Base-by-base conservation (phyloP, 2,797 vertebrate genomes). In the Erethizon dorsatum region DNA sequence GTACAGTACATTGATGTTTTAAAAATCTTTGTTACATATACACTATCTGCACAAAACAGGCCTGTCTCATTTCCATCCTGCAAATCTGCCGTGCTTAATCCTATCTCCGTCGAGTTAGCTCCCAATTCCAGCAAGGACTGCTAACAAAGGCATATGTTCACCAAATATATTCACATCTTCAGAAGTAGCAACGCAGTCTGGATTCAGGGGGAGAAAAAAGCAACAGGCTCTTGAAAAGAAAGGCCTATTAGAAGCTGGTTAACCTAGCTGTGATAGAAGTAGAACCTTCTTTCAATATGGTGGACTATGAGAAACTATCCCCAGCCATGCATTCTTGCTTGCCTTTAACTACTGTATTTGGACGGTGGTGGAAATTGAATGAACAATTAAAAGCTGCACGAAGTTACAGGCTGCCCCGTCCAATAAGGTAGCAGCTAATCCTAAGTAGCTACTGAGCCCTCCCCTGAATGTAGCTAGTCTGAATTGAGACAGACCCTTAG, bases 151-250 rank as follows among this genome's bases (percentile, higher is more conserved):
- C 52, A 96, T 80, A 88, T 69, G 33, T 82, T 90, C 90, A 82
- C 61, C 67, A 96, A 93, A 91, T 57, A 93, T 15, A 96, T 45
- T 93, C 67, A 94, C 54, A 80, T 85, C 61, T 96, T 88, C 61
- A 94, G 91, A 96, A 86, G 47, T 37, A 87, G 80, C 11, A 41
- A 13, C 47, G 14, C 18, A 88, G 31, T 10, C 24, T 90, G 47
- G 24, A 7, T 57, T 65, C 12, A 52, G 20, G 9, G 14, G 17
- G 18, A 13, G 6, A 6, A 6, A 18, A 56, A 37, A 59, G n/a
- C 7, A 56, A 80, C 28, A 52, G 28, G 28, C 28, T 56, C 78
- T 10, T 45, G 37, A 86, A 45, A 95, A 88, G 17, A 86, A 41
- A 78, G 88, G 57, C 37, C 45, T 82, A 45, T 28, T n/a, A 83